phyloP scores from a whole-genome alignment of 2,888 invertebrate species.

The Embidobia sp. region DNA sequence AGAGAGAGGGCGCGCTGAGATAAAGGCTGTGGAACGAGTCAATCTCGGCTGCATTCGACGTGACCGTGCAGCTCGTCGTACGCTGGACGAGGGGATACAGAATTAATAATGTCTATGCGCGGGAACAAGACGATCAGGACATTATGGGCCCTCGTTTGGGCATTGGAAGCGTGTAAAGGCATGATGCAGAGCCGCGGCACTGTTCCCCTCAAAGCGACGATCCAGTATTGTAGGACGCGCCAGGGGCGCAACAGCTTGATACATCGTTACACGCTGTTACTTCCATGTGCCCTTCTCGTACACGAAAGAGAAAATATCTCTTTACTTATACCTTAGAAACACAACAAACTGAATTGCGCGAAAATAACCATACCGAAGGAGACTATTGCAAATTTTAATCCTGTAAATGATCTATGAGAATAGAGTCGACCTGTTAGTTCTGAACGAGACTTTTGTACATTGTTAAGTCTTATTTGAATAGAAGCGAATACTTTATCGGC shows the following conservation, averaged over 20 bases:
- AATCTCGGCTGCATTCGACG: constrained; percentile 61
- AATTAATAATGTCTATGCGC: constrained; percentile 80
- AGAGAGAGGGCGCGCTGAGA: constrained; percentile 48
- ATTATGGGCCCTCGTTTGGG: constrained; percentile 79
- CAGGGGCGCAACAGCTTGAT: constrained; percentile 81
- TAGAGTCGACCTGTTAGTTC: too few species aligned
- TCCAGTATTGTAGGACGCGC: constrained; percentile 80
- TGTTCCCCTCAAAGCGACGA: constrained; percentile 78
- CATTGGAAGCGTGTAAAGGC: constrained; percentile 79
- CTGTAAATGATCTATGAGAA: too few species aligned
- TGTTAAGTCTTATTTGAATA: too few species aligned
- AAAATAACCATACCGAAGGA: constrained; percentile 17
- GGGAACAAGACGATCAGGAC: constrained; percentile 74
- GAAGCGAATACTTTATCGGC: too few species aligned
- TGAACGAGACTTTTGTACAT: too few species aligned
- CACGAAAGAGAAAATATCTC: constrained; percentile 36
- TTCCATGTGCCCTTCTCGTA: constrained; percentile 70
- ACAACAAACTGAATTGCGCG: constrained; percentile 29
- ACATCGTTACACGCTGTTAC: constrained; percentile 81
- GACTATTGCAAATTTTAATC: constrained; percentile 18
- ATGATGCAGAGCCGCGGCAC: constrained; percentile 78
- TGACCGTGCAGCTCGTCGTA: constrained; percentile 61
- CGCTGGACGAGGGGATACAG: constrained; percentile 71
- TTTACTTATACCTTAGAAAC: constrained; percentile 22
- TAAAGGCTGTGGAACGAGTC: constrained; percentile 66